Evolutionary conservation across 2,797 vertebrate genomes (phyloP).

Genomic region (Sebastes glaucus): DNA sequence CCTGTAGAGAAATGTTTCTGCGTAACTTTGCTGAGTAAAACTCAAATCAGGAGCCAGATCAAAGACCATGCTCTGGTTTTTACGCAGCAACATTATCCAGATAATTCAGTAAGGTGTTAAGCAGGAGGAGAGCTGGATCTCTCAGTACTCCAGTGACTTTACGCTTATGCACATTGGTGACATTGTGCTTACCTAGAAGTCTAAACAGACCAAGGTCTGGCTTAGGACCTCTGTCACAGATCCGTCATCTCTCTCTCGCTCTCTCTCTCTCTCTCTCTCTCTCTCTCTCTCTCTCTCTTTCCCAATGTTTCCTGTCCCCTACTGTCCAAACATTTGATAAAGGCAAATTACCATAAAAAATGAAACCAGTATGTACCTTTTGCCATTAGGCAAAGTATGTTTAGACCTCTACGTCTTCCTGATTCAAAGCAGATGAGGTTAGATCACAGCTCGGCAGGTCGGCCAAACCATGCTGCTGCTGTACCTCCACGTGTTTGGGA

Average conservation of each 20-base stretch:
- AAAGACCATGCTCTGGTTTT: background rate
- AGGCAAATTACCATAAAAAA: background rate
- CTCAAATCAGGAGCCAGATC: background rate
- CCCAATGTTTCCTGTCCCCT: background rate
- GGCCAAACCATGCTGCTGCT: background rate
- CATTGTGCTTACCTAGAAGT: background rate
- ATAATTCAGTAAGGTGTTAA: background rate
- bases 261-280: background rate
- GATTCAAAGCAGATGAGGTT: constrained; percentile 10
- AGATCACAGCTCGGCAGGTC: background rate
- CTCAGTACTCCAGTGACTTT: background rate
- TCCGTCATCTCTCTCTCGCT: background rate
- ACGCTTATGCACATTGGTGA: background rate
- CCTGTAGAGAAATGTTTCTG: background rate
- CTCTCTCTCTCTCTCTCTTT: background rate
- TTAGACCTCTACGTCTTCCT: background rate
- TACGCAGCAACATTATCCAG: background rate
- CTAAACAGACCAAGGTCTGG: background rate
- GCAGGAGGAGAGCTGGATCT: background rate
- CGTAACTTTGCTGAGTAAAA: background rate
- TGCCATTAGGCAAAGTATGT: background rate
- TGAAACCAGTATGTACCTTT: background rate
- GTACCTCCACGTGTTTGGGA: background rate
- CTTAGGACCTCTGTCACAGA: background rate
- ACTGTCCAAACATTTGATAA: constrained; percentile 3